phyloP scores from a whole-genome alignment of 2,888 invertebrate species.

The Xanthia togata region DNA sequence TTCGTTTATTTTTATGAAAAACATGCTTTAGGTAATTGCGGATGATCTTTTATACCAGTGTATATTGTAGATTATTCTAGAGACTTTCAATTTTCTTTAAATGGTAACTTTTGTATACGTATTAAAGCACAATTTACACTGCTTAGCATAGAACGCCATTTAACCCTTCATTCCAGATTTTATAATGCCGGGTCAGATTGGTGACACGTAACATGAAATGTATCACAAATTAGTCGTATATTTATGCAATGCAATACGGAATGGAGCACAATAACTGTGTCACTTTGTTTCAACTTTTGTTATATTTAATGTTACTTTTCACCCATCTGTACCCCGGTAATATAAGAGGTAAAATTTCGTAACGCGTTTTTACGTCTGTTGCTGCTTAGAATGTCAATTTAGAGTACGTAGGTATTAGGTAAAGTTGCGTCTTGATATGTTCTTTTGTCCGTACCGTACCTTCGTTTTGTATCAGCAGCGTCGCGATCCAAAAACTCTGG shows the following conservation, averaged over 20 bases:
- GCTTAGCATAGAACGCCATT: background rate
- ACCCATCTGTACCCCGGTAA: background rate
- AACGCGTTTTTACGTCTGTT: background rate
- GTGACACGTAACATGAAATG: background rate
- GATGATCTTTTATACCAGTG: background rate
- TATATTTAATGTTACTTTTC: background rate
- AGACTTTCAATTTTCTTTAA: background rate
- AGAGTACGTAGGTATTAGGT: background rate
- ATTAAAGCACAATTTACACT: background rate
- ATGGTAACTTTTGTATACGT: background rate
- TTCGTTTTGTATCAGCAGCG: too few relatives aligned
- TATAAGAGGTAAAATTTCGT: background rate
- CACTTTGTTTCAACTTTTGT: too few relatives aligned
- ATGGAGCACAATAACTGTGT: too few relatives aligned
- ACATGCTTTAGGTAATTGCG: background rate
- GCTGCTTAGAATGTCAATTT: background rate
- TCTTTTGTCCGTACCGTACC: too few relatives aligned
- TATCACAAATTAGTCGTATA: too few relatives aligned
- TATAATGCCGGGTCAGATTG: background rate
- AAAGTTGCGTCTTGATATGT: background rate
- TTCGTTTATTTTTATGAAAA: background rate
- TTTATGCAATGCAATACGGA: too few relatives aligned
- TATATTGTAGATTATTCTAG: too few relatives aligned
- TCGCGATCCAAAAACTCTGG: too few relatives aligned
- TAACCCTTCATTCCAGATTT: background rate